Base-by-base conservation (phyloP, 2,888 invertebrate genomes). In the Nymphalis c-album region DNA sequence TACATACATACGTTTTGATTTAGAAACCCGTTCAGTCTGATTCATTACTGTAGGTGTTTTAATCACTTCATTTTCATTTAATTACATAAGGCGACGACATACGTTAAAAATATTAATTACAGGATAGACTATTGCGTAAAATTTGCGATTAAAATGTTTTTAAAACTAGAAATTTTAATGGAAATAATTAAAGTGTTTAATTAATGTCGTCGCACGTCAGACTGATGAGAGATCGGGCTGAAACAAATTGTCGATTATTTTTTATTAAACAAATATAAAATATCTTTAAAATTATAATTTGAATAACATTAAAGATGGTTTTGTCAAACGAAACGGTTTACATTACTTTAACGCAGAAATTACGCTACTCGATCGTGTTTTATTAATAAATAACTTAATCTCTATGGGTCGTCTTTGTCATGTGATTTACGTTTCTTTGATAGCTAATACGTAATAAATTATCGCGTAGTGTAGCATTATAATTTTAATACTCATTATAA, bases 311-410 rank as follows among this genome's bases (percentile, higher is more conserved):
- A 2, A 40, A 40, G 2, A 40, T 40, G 13, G 0, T 40, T 40
- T 40, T 40, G 40, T 40, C 35, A 8, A 10, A 40, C 35, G 35
- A 40, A 40, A 40, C 10, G 2, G 35, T 40, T 8, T 10, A 10
- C 10, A 40, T 40, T 40, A 40, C 10, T 8, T 40, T 40, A 40
- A 40, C 40, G 2, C 40, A 26, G 26, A 53, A 17, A 26, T 53
- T 53, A 26, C 53, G 31, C 17, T 18, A n/a, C 7, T 31, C 51
- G 40, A 51, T 51, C 22, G 10, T 8, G 74, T 68, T 70, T 76
- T 82, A 85, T 84, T 86, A 84, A 86, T 87, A 87, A 84, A 86
- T 87, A 87, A 86, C 85, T 85, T 85, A 82, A 85, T 84, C 26
- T 64, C 17, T 60, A 86, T 81, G 75, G 81, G 76, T 78, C 72